A percentile compares a stretch with the other conserved stretches of the same genome.
These are phyloP conservation scores for Cydia pomonella DNA, from an alignment of 1,140 invertebrate species.

Conservation along the genomic window DNA sequence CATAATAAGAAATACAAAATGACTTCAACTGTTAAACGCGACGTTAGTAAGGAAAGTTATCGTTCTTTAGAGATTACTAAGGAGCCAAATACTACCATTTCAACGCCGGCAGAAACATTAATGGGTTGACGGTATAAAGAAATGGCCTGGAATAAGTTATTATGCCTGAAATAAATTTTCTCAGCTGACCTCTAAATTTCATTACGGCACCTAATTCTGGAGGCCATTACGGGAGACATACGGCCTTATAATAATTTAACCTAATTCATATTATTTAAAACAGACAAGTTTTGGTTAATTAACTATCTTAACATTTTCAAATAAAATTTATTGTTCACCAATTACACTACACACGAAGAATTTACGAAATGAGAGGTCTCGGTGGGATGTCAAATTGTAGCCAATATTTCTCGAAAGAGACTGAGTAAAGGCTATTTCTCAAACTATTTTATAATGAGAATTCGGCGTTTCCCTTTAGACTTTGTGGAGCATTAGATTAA, in stretches of 20 bases:
- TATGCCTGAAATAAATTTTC: constrained; percentile 11
- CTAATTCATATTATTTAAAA: neutral
- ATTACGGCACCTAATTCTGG: constrained; percentile 14
- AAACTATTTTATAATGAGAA: neutral
- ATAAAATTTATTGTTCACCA: neutral
- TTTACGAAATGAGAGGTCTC: neutral
- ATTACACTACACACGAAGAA: neutral
- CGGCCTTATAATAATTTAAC: neutral
- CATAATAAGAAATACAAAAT: constrained; percentile 13
- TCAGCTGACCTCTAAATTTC: constrained; percentile 11
- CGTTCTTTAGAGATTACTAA: neutral
- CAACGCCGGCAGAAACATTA: neutral
- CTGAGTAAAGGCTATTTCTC: neutral
- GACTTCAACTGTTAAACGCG: neutral
- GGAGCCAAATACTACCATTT: neutral
- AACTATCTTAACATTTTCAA: neutral
- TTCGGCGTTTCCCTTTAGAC: neutral
- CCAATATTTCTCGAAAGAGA: neutral
- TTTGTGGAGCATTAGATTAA: neutral
- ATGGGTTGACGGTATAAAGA: constrained; percentile 17
- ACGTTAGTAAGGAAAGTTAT: constrained; percentile 19
- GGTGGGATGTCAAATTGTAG: neutral
- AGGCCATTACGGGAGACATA: neutral
- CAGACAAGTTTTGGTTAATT: neutral
- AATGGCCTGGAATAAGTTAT: constrained; percentile 24